Conservation (phyloP, 23 tunicate species). For the Botrylloides violaceus region DNA sequence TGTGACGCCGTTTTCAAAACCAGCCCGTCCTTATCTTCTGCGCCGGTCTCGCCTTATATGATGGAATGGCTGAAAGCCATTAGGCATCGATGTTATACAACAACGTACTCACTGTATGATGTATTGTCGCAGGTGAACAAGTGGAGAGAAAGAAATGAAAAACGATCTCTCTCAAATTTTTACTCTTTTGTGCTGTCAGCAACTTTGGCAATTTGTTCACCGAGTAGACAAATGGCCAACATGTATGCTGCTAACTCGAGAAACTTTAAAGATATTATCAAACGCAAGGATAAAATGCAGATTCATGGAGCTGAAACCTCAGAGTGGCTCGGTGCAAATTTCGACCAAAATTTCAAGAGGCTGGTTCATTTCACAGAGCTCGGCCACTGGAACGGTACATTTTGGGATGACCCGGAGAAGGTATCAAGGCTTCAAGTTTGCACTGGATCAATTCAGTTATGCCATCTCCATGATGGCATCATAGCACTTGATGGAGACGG, state of each 20-base stretch:
- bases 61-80: conserved; percentile 16
- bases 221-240: not conserved
- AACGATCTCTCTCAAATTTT: conserved; percentile 2
- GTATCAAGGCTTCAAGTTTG: conserved; percentile 6
- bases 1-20: not conserved
- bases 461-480: not conserved
- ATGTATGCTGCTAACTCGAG: not conserved
- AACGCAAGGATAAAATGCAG: not conserved
- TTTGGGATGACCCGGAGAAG: conserved; percentile 2
- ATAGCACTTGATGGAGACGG: conserved; percentile 6
- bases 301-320: not conserved
- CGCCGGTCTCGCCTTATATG: conserved; percentile 5
- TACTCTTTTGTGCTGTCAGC: conserved; percentile 7
- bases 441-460: not conserved
- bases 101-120: not conserved
- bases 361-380: not conserved
- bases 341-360: not conserved
- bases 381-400: conserved; percentile 13
- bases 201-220: not conserved
- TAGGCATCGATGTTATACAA: not conserved
- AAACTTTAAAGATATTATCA: not conserved
- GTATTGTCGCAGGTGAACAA: not conserved
- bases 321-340: conserved; percentile 6
- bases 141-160: conserved; percentile 10
- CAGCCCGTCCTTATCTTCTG: no score